Conservation (phyloP, 2,113 vertebrate species). For the Pygoscelis adeliae region DNA sequence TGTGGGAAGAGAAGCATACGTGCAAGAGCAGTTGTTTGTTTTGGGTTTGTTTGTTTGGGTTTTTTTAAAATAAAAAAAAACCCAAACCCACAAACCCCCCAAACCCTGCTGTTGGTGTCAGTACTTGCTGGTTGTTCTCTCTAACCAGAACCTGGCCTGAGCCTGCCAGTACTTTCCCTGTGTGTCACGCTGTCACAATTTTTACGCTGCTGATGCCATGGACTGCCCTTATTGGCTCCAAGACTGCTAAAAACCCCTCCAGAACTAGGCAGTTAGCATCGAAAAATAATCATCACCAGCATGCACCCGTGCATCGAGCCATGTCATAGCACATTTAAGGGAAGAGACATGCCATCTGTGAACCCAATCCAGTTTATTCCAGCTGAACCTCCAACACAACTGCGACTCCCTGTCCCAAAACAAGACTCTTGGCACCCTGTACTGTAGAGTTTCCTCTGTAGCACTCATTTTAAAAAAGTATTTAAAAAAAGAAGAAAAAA, state of each 20-base stretch:
- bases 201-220: neutral
- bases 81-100: neutral
- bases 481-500: neutral
- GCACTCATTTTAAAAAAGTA: neutral
- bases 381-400: neutral
- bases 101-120: neutral
- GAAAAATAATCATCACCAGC: neutral
- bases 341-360: neutral
- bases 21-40: neutral
- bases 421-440: neutral
- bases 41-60: too few relatives aligned
- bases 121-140: neutral
- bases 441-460: neutral
- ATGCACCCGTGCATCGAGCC: accelerated
- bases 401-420: neutral
- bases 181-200: neutral
- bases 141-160: neutral
- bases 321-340: neutral
- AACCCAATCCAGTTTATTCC: neutral
- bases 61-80: neutral
- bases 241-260: neutral
- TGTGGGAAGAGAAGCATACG: neutral
- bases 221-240: neutral
- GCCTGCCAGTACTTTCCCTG: neutral
- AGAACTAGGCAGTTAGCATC: neutral